Evolutionary conservation across 2,113 vertebrate genomes (phyloP), one percentile per base, ranked within the genome.

Genomic region (Pelusios castaneus): DNA sequence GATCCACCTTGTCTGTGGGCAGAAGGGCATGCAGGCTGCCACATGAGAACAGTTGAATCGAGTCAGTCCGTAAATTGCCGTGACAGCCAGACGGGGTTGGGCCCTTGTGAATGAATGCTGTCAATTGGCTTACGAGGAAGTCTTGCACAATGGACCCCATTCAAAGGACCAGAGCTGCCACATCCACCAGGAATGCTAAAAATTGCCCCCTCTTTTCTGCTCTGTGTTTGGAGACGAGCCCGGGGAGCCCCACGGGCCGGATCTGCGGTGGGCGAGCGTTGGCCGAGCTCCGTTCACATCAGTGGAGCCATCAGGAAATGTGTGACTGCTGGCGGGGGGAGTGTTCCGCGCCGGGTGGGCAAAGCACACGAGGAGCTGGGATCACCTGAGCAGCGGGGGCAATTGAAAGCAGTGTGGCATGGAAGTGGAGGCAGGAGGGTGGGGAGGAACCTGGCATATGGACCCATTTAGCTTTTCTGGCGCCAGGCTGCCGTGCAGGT

Each of bases 221-320:
- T 87, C 0, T 0, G 70, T 67, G 45, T 83, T 89, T 27, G 22
- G 54, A 63, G 80, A 58, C 83, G n/a, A 24, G 54, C 1, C 5
- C 1, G 34, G 2, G 1, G 52, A 55, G 14, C 80, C 5, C 2
- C 51, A 5, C 49, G 45, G 0, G 0, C 29, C 29, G 6, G 58
- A 31, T 60, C 29, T 31, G 58, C 58, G 16, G 58, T 3, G 58
- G 58, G 58, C 27, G 27, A 7, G 13, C 7, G 58, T 60, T 60
- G 58, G 58, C 27, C 29, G 27, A 58, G 56, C 58, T 60, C 6
- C 3, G 29, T 12, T 14, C 56, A 31, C 56, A 58, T 58, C 27
- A 12, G 56, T 17, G 31, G 60, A 14, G 31, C 31, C 8, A 14
- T 63, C 60, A 34, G 60, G 60, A 34, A 63, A 58, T 25, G 31